Percentiles rank a stretch among this genome's conserved stretches.
Evolutionary conservation across 1,140 invertebrate genomes (phyloP).

Genomic region (Lepidurus apus): DNA sequence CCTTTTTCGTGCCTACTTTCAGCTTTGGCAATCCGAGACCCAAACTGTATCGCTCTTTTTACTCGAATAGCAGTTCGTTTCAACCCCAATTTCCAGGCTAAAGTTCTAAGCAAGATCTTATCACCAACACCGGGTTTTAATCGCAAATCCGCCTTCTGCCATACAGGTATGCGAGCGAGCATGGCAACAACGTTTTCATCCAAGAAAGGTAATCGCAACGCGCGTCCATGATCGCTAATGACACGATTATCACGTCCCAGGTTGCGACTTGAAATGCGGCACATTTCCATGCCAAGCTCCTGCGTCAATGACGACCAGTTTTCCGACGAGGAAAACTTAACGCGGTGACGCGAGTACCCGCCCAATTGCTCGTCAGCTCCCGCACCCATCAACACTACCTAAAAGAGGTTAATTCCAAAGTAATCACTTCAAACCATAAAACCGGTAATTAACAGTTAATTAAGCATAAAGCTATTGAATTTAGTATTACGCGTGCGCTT

Average conservation of each 20-base stretch:
- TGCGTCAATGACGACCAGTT: slow-evolving; percentile 58
- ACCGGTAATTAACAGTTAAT: neutral
- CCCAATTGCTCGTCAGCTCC: slow-evolving; percentile 96
- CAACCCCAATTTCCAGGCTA: slow-evolving; percentile 66
- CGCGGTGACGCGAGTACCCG: slow-evolving; percentile 84
- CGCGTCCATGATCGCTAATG: slow-evolving; percentile 68
- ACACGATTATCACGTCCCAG: slow-evolving; percentile 89
- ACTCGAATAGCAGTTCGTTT: slow-evolving; percentile 60
- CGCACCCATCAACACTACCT: slow-evolving; percentile 83
- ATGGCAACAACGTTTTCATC: slow-evolving; percentile 82
- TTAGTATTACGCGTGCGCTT: slow-evolving; percentile 56
- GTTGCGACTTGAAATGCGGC: slow-evolving; percentile 82
- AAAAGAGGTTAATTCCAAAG: slow-evolving; percentile 32
- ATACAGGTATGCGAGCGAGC: slow-evolving; percentile 62
- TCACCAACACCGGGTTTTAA: slow-evolving; percentile 76
- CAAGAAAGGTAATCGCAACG: slow-evolving; percentile 83
- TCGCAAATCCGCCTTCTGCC: slow-evolving; percentile 60
- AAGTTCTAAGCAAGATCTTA: slow-evolving; percentile 79
- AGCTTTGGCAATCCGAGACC: slow-evolving; percentile 85
- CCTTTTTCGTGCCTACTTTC: slow-evolving; percentile 79
- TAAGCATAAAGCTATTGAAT: neutral
- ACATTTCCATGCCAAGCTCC: slow-evolving; percentile 71
- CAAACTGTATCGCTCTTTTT: slow-evolving; percentile 95
- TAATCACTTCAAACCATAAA: neutral
- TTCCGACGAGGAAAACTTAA: slow-evolving; percentile 55